Base-by-base conservation (phyloP, 2,888 invertebrate species). In the Drosophila mettleri region DNA sequence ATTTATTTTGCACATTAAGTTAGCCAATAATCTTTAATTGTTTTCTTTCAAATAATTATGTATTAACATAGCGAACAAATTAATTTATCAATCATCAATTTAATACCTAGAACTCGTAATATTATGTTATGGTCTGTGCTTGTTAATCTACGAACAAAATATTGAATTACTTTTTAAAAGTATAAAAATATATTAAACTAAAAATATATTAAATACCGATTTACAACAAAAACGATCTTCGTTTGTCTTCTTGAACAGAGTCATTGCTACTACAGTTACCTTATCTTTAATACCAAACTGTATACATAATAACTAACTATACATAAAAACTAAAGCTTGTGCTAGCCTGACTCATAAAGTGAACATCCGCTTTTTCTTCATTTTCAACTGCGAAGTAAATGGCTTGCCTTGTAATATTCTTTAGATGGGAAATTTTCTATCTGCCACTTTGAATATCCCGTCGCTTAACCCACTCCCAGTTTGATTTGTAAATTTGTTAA, bases 161-260 rank as follows among this genome's bases (percentile, higher is more conserved):
- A 71, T 62, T 63, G 72, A 61, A 52, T 69, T 83, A 85, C 86
- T 83, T 83, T 83, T 57, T 77, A 82, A 87, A 83, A 83, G 88
- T 82, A 83, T 87, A 39, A 63, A 81, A 59, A 65, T 53, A 64
- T 51, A 51, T 36, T 57, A 74, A 80, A 78, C 78, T 72, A 78
- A 84, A n/a, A n/a, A n/a, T n/a, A n/a, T n/a, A n/a, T n/a, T n/a
- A n/a, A 84, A 12, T 45, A 45, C 16, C 45, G 45, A 48, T 46
- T 45, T 74, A 63, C 52, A 41, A 59, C 16, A 66, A 43, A 38
- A 36, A 38, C 16, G 10, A 41, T n/a, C n/a, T n/a, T n/a, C n/a
- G n/a, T n/a, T n/a, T n/a, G n/a, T n/a, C n/a, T n/a, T n/a, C n/a
- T n/a, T n/a, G n/a, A n/a, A n/a, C n/a, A n/a, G n/a, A n/a, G n/a